Conservation (phyloP, 2,797 vertebrate genomes). For the Hylomyscus alleni region DNA sequence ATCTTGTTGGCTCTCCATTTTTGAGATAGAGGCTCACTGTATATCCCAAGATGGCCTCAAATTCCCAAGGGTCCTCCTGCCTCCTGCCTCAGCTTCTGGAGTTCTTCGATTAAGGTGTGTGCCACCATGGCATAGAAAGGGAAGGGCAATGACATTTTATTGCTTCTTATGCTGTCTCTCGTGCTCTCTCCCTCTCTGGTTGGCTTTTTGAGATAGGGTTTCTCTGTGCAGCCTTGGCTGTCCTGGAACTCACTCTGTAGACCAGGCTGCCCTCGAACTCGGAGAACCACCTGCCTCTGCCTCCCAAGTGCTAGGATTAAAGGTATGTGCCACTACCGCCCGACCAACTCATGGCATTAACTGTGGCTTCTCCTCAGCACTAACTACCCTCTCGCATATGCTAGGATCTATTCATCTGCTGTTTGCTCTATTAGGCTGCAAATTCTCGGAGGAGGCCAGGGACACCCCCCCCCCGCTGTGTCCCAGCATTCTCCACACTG, state of each 20-base stretch:
- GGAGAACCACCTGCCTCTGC: background rate
- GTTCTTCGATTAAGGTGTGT: background rate
- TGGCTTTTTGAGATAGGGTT: background rate
- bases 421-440: background rate
- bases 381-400: background rate
- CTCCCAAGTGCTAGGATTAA: background rate
- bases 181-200: no score
- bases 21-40: background rate
- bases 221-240: background rate
- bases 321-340: background rate
- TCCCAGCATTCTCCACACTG: background rate
- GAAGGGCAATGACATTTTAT: background rate
- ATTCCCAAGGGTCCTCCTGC: background rate
- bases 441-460: background rate
- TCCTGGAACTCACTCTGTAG: background rate
- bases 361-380: background rate
- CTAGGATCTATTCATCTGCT: background rate
- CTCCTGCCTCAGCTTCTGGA: background rate
- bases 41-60: background rate
- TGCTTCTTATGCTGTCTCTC: no score
- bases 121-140: background rate
- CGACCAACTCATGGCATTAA: no score
- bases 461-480: no score
- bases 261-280: background rate
- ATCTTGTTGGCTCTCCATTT: background rate